Evolutionary conservation across 2,113 vertebrate species (phyloP).

Genomic region (Camelus dromedarius): DNA sequence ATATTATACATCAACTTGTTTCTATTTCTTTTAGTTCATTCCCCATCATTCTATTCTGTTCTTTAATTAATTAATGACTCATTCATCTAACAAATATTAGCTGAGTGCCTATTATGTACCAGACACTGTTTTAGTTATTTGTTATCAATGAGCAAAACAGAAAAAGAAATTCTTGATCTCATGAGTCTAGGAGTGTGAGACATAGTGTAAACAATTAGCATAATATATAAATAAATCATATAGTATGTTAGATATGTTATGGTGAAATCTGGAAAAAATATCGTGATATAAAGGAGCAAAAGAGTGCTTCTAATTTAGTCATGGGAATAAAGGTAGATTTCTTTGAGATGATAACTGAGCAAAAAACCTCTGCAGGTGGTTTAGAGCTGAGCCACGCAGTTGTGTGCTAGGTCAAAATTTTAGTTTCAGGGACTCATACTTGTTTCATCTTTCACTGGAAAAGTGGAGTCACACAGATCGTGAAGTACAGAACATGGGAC

Average conservation of each 20-base stretch:
- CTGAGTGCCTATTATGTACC: background rate
- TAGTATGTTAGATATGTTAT: too few species aligned
- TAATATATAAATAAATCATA: background rate
- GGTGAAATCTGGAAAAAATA: background rate
- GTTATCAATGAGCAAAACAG: background rate
- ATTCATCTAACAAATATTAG: background rate
- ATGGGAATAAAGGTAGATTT: background rate
- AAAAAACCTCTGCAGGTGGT: background rate
- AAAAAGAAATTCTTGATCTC: background rate
- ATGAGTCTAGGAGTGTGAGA: background rate
- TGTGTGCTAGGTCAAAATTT: too few species aligned
- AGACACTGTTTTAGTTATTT: background rate
- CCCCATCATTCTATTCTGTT: background rate
- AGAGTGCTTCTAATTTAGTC: accelerated
- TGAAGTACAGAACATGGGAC: background rate
- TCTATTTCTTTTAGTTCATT: background rate
- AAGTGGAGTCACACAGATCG: too few species aligned
- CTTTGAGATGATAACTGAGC: background rate
- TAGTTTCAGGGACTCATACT: too few species aligned
- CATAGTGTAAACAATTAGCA: background rate
- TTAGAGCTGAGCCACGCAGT: too few species aligned
- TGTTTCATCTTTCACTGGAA: background rate
- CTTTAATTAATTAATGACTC: background rate
- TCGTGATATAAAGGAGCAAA: background rate
- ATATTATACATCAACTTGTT: background rate